Evolutionary conservation across 2,888 invertebrate species (phyloP).

Genomic region (Dicycla oo): DNA sequence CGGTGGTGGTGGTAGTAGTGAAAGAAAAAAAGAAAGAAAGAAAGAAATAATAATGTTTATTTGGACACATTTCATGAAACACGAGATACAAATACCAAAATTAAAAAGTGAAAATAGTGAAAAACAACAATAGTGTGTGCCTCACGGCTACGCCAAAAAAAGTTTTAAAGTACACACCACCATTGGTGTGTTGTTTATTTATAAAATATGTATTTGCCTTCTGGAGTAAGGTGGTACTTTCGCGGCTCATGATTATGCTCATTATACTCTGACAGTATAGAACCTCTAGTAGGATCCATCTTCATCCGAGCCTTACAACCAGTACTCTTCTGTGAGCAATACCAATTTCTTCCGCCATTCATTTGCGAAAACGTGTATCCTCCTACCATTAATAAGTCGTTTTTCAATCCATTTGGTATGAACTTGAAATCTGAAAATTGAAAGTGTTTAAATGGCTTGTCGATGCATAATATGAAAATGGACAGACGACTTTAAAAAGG

Average conservation of each 20-base stretch:
- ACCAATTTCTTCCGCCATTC: constrained; percentile 69
- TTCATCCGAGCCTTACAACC: constrained; percentile 71
- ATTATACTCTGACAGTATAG: constrained; percentile 25
- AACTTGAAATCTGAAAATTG: constrained; percentile 63
- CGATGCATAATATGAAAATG: too few species aligned
- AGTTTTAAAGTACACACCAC: too few species aligned
- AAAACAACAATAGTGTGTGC: too few species aligned
- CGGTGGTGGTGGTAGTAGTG: too few species aligned
- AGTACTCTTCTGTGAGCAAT: constrained; percentile 71
- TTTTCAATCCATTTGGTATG: constrained; percentile 64
- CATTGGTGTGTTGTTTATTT: not conserved
- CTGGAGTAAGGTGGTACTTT: constrained; percentile 17
- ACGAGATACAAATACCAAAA: too few species aligned
- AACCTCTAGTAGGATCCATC: constrained; percentile 44
- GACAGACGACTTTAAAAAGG: too few species aligned
- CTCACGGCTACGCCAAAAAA: too few species aligned
- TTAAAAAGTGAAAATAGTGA: too few species aligned
- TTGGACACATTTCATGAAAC: too few species aligned
- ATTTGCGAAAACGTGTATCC: constrained; percentile 72
- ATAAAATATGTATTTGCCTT: constrained; percentile 30
- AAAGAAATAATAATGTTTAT: too few species aligned
- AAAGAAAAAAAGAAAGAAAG: too few species aligned
- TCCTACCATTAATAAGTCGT: constrained; percentile 59
- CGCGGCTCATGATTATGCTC: constrained; percentile 39
- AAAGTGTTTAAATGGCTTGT: not conserved